A percentile compares a stretch with the other conserved stretches of the same genome.
Conservation (phyloP, 2,888 invertebrate species). For the Drosophila mayaguana region DNA sequence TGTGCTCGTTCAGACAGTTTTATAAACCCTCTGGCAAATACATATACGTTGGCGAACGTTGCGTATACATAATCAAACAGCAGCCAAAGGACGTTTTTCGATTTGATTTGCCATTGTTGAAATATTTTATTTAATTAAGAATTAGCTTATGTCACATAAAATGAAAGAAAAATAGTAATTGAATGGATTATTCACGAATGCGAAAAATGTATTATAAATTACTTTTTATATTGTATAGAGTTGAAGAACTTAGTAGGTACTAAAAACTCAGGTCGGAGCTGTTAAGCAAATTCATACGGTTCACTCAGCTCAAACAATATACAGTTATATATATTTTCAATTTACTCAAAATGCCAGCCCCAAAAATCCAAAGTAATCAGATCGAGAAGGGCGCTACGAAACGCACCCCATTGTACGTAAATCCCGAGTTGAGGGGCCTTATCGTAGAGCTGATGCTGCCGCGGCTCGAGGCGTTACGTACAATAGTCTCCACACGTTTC, state of each 20-base stretch:
- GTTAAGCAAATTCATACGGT: background rate
- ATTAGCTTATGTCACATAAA: constrained; percentile 2
- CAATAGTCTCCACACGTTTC: constrained; percentile 30
- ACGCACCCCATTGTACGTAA: background rate
- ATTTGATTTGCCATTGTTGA: constrained; percentile 17
- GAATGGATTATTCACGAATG: background rate
- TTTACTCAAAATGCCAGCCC: constrained; percentile 19
- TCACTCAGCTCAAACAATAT: background rate
- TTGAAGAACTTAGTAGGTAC: background rate
- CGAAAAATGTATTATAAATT: background rate
- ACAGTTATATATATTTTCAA: background rate
- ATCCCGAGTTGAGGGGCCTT: constrained; percentile 17
- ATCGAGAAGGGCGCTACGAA: background rate
- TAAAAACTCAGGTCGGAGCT: background rate
- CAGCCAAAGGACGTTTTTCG: constrained; percentile 8
- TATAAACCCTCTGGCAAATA: constrained; percentile 45
- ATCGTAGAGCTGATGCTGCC: constrained; percentile 45
- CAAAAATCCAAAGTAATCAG: constrained; percentile 19
- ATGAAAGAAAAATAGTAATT: constrained; percentile 6
- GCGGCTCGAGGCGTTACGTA: constrained; percentile 14
- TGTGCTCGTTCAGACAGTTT: constrained; percentile 50
- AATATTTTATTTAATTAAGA: constrained; percentile 13
- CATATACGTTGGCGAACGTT: constrained; percentile 25
- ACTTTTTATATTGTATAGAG: background rate
- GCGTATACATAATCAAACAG: constrained; percentile 39